Conservation (phyloP, 2,113 vertebrate species). For the Dipodomys ordii region DNA sequence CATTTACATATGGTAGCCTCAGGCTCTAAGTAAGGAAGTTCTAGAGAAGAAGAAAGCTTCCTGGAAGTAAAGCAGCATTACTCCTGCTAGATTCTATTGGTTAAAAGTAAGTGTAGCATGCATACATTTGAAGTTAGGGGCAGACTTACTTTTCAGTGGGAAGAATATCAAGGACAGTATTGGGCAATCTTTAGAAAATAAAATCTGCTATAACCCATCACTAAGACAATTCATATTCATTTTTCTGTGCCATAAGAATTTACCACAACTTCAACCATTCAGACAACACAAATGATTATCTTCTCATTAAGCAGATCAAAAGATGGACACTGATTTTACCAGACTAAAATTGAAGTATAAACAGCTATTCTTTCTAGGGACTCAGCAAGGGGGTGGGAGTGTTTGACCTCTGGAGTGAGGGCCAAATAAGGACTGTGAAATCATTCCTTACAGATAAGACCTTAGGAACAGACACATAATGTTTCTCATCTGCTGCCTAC, state of each 20-base stretch:
- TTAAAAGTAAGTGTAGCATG: neutral
- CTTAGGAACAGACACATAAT: too few relatives aligned
- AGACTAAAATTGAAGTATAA: constrained; percentile 12
- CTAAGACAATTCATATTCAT: neutral
- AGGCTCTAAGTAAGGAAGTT: neutral
- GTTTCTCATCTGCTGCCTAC: too few relatives aligned
- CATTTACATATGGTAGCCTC: neutral
- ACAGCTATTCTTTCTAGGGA: neutral
- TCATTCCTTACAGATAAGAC: too few relatives aligned
- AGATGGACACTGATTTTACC: neutral
- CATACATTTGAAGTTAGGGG: neutral
- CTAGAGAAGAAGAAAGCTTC: neutral
- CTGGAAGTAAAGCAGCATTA: neutral
- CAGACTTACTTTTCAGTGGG: neutral
- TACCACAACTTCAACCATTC: neutral
- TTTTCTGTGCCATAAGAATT: neutral
- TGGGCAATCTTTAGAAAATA: neutral
- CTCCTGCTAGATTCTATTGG: neutral
- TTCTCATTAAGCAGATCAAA: neutral
- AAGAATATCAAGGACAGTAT: neutral
- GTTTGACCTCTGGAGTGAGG: too few relatives aligned
- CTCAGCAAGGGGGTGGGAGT: too few relatives aligned
- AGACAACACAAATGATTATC: neutral
- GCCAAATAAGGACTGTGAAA: too few relatives aligned
- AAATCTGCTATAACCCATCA: neutral